phyloP scores from a whole-genome alignment of 2,888 invertebrate genomes.

The Ophion ventricosus region DNA sequence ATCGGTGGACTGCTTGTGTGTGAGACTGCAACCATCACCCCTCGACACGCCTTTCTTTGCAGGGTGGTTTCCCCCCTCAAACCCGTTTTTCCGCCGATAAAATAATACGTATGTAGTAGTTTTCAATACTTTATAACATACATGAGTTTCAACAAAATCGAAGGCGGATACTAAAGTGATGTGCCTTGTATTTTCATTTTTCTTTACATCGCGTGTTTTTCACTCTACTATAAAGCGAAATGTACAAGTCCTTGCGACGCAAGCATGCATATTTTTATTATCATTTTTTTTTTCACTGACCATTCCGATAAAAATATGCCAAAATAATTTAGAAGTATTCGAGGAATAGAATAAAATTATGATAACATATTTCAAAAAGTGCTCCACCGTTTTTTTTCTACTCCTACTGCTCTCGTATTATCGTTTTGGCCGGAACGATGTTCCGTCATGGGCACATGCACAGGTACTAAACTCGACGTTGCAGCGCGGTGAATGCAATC shows the following conservation, averaged over 20 bases:
- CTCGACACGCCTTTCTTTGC: too few relatives aligned
- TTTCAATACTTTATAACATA: too few relatives aligned
- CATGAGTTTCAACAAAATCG: too few relatives aligned
- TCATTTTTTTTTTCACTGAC: background rate
- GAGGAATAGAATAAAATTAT: background rate
- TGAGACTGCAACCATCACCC: too few relatives aligned
- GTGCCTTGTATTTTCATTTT: background rate
- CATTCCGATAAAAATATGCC: background rate
- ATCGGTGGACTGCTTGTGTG: too few relatives aligned
- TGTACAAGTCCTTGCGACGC: background rate
- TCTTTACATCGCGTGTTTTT: background rate
- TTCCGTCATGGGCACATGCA: constrained; percentile 18
- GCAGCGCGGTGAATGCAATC: constrained; percentile 50
- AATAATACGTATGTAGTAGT: too few relatives aligned
- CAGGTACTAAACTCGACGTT: background rate
- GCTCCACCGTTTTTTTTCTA: background rate
- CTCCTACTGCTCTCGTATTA: constrained; percentile 20
- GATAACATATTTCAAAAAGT: background rate
- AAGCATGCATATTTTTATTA: background rate
- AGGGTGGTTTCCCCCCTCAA: too few relatives aligned
- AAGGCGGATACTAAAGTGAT: too few relatives aligned
- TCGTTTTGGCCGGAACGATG: constrained; percentile 25
- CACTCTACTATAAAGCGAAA: too few relatives aligned
- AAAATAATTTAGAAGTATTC: background rate
- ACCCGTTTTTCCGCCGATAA: too few relatives aligned